phyloP scores from a whole-genome alignment of 2,797 vertebrate species.

The Myiotriccus ornatus region DNA sequence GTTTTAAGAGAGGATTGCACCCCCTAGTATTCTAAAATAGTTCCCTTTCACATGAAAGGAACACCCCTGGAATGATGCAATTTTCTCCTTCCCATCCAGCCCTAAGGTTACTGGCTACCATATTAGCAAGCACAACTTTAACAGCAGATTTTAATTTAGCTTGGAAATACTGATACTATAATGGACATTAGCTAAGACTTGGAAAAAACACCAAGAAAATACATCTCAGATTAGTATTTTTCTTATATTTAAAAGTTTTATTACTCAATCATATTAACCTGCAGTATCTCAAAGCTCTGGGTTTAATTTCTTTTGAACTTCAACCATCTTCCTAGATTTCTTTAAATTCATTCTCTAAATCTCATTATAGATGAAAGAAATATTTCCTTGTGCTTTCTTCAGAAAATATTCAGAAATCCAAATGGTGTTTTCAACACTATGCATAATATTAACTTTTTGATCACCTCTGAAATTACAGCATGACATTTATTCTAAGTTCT shows the following conservation, averaged over 20 bases:
- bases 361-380: constrained; percentile 54
- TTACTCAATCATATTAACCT: constrained; percentile 4
- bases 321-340: neutral
- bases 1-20: neutral
- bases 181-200: neutral
- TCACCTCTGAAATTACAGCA: constrained; percentile 20
- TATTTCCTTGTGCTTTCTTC: neutral
- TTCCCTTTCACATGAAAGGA: neutral
- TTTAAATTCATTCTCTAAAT: neutral
- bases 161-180: neutral
- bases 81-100: neutral
- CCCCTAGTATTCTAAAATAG: neutral
- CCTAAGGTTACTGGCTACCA: neutral
- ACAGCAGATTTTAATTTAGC: neutral
- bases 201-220: neutral
- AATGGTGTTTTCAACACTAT: neutral
- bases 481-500: constrained; percentile 15
- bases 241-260: neutral
- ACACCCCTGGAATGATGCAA: neutral
- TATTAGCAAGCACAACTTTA: neutral
- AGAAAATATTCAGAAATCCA: constrained; percentile 4
- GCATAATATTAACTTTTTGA: constrained; percentile 20
- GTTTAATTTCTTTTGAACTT: constrained; percentile 50
- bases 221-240: neutral
- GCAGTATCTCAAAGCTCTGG: neutral